Evolutionary conservation across 2,797 vertebrate species (phyloP).

Genomic region (Alectoris magna): DNA sequence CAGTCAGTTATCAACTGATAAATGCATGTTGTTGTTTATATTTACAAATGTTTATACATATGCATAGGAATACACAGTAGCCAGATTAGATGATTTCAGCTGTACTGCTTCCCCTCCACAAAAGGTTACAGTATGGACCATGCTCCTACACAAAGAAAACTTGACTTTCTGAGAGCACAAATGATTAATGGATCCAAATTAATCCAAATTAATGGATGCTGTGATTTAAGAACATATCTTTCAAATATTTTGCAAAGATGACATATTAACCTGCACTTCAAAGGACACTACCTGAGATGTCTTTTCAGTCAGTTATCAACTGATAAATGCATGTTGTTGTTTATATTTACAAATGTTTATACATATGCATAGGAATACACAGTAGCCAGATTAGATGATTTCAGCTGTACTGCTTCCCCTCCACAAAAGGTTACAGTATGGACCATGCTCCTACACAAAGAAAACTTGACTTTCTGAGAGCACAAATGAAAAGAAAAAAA

Average conservation of each 20-base stretch:
- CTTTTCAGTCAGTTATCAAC: not conserved
- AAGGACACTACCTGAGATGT: not conserved
- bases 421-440: not conserved
- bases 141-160: accelerated
- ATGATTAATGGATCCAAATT: too few relatives aligned
- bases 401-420: not conserved
- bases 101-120: not conserved
- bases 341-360: not conserved
- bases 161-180: accelerated
- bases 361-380: not conserved
- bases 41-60: not conserved
- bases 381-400: not conserved
- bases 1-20: not conserved
- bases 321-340: not conserved
- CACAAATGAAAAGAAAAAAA: not conserved
- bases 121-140: not conserved
- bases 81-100: not conserved
- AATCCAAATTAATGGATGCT: too few relatives aligned
- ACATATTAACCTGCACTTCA: not conserved
- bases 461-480: accelerated
- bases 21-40: not conserved
- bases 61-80: not conserved
- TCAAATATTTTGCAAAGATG: not conserved
- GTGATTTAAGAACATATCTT: not conserved
- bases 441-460: accelerated